A percentile compares a stretch with the other conserved stretches of the same genome.
phyloP scores from a whole-genome alignment of 1,140 invertebrate genomes.

The Drosophila subpulchrella region DNA sequence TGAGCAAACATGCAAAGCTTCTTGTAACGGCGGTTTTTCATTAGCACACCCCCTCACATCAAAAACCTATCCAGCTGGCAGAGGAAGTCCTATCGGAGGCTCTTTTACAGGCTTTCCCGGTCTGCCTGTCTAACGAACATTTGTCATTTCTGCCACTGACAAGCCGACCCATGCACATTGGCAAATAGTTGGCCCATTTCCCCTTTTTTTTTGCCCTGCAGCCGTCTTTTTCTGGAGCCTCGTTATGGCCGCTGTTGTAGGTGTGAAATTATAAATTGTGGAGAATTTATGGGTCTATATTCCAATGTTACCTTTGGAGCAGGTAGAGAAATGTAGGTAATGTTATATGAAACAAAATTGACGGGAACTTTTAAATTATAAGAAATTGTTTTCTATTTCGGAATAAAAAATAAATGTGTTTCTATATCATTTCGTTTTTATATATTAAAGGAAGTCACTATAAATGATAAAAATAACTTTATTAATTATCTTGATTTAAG shows the following conservation, averaged over 20 bases:
- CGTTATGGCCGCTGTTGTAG: slow-evolving; percentile 57
- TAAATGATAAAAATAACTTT: no score
- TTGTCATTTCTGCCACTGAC: slow-evolving; percentile 74
- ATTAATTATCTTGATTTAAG: no score
- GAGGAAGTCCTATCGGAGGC: slow-evolving; percentile 29
- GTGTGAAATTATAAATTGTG: slow-evolving; percentile 79
- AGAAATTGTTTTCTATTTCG: no score
- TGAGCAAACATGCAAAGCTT: slow-evolving; percentile 73
- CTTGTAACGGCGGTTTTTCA: slow-evolving; percentile 60
- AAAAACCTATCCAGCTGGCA: not conserved
- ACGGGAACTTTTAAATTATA: no score
- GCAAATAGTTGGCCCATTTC: slow-evolving; percentile 73
- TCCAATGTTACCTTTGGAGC: slow-evolving; percentile 37
- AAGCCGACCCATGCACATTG: slow-evolving; percentile 70
- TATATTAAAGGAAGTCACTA: no score
- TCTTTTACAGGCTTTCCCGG: slow-evolving; percentile 57
- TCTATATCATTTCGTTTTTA: no score
- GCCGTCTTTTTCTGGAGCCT: slow-evolving; percentile 17
- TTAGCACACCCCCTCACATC: slow-evolving; percentile 34
- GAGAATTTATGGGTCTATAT: slow-evolving; percentile 72
- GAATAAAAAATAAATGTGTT: no score
- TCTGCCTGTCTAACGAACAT: slow-evolving; percentile 76
- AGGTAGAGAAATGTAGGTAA: slow-evolving; percentile 2
- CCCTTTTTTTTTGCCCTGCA: not conserved
- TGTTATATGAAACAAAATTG: not conserved